These are phyloP conservation scores for Drosophila repletoides DNA, from an alignment of 1,140 invertebrate genomes.

Conservation along the genomic window DNA sequence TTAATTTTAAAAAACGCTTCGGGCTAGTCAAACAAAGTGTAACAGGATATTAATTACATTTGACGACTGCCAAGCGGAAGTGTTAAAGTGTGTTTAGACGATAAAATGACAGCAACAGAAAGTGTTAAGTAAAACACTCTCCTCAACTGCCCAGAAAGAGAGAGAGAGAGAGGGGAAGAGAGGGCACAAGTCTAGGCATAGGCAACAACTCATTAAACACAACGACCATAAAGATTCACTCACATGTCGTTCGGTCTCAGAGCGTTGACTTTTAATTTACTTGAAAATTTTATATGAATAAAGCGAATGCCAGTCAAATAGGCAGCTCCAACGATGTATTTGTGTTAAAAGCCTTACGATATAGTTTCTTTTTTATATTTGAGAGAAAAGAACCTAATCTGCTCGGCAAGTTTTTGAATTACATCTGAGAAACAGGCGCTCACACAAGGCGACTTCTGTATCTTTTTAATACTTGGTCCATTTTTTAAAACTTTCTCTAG, in stretches of 20 bases:
- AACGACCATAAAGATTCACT: neutral
- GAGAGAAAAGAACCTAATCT: too few relatives aligned
- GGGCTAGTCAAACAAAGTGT: constrained; percentile 76
- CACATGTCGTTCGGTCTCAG: neutral
- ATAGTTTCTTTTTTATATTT: too few relatives aligned
- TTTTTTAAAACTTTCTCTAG: too few relatives aligned
- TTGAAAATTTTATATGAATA: too few relatives aligned
- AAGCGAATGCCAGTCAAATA: too few relatives aligned
- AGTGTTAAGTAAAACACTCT: neutral
- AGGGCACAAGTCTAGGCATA: neutral
- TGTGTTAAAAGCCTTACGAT: too few relatives aligned
- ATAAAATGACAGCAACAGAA: constrained; percentile 46
- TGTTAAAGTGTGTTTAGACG: constrained; percentile 73
- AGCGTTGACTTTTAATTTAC: constrained; percentile 2
- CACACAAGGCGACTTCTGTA: too few relatives aligned
- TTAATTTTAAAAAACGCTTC: constrained; percentile 78
- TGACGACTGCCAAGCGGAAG: constrained; percentile 73
- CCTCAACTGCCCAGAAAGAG: neutral
- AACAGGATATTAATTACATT: constrained; percentile 81
- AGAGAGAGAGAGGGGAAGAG: too few relatives aligned
- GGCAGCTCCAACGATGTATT: too few relatives aligned
- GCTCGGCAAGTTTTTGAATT: too few relatives aligned
- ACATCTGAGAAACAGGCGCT: too few relatives aligned
- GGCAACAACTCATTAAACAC: constrained; percentile 18
- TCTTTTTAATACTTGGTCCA: too few relatives aligned